Conservation (phyloP, 1,140 invertebrate genomes). For the Sycobia sp. region DNA sequence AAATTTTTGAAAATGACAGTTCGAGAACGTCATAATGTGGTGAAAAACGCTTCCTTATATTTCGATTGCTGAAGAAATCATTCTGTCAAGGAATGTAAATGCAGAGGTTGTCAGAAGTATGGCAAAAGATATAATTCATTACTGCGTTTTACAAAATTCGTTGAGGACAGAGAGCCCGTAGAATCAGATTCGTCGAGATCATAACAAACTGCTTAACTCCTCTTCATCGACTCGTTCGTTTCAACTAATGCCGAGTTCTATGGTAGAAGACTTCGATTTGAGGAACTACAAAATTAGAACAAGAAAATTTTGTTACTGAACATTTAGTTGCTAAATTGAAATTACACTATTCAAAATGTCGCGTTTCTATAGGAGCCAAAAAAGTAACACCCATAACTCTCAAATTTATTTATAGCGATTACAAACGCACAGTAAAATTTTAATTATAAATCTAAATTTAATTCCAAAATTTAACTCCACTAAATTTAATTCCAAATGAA, state of each 20-base stretch:
- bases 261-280: not conserved
- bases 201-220: not conserved
- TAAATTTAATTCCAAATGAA: conserved; percentile 28
- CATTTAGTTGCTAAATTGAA: not conserved
- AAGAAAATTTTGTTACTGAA: conserved; percentile 8
- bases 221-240: not conserved
- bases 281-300: not conserved
- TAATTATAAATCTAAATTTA: conserved; percentile 34
- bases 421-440: not conserved
- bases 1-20: too few relatives aligned
- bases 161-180: not conserved
- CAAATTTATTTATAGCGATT: not conserved
- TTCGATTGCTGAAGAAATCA: conserved; percentile 15
- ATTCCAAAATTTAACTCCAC: too few relatives aligned
- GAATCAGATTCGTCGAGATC: not conserved
- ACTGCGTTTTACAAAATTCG: not conserved
- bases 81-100: not conserved
- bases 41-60: conserved; percentile 6
- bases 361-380: conserved; percentile 6
- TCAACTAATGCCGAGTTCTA: conserved; percentile 19
- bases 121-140: too few relatives aligned
- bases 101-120: not conserved
- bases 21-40: too few relatives aligned
- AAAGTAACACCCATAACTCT: not conserved
- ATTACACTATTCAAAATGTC: not conserved